These are phyloP conservation scores for Boloria selene DNA, from an alignment of 2,888 invertebrate genomes.

Conservation along the genomic window DNA sequence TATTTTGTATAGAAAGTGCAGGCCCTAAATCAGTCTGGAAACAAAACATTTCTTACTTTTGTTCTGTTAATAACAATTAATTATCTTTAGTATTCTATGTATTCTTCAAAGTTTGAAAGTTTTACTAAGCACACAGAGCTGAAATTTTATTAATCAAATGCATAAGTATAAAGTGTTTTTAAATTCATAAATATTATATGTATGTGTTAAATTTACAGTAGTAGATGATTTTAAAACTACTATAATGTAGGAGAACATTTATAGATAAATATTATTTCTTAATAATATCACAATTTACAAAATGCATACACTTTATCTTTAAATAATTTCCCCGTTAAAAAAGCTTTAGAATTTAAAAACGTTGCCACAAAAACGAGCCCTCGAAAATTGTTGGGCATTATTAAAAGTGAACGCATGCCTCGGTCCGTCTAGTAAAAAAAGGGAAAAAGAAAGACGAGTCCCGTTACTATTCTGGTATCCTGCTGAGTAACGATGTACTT, in stretches of 20 bases:
- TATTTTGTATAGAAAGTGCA: constrained; percentile 53
- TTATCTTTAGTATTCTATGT: background rate
- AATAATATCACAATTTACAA: too few species aligned
- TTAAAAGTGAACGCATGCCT: constrained; percentile 77
- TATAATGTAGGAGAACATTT: too few species aligned
- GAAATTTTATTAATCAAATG: too few species aligned
- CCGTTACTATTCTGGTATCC: constrained; percentile 73
- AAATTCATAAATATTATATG: too few species aligned
- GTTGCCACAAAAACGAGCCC: constrained; percentile 22
- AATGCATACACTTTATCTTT: background rate
- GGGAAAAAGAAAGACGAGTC: constrained; percentile 67
- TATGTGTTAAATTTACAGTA: too few species aligned
- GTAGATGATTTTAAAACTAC: too few species aligned
- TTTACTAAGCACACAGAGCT: too few species aligned
- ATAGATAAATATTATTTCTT: too few species aligned
- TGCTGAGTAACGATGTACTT: constrained; percentile 49
- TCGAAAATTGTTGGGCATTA: constrained; percentile 45
- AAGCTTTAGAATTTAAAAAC: constrained; percentile 8
- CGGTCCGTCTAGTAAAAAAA: constrained; percentile 61
- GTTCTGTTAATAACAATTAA: constrained; percentile 23
- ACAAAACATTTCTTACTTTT: constrained; percentile 38
- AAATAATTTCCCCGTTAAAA: background rate
- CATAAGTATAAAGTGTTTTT: too few species aligned
- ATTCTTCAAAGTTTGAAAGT: too few species aligned
- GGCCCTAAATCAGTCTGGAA: constrained; percentile 59